phyloP scores from a whole-genome alignment of 1,140 invertebrate species.

The Geopemphigus sp. region DNA sequence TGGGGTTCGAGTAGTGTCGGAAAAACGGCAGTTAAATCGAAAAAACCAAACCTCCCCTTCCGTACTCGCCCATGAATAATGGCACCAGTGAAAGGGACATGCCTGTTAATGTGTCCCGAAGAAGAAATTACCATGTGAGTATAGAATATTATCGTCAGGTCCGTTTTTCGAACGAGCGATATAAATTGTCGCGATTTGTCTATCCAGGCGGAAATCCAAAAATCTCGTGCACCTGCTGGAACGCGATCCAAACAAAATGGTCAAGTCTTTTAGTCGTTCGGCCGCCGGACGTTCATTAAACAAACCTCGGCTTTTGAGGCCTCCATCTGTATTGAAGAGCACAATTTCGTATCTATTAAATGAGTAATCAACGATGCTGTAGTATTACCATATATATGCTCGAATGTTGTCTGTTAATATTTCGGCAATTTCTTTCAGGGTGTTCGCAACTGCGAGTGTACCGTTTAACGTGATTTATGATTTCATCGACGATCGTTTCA shows the following conservation, averaged over 20 bases:
- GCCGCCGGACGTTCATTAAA: constrained; percentile 37
- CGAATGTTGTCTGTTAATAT: neutral
- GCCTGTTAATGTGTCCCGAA: constrained; percentile 33
- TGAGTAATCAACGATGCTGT: constrained; percentile 10
- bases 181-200: too few relatives aligned
- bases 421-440: constrained; percentile 48
- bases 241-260: constrained; percentile 26
- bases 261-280: constrained; percentile 47
- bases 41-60: too few relatives aligned
- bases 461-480: constrained; percentile 62
- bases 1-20: too few relatives aligned
- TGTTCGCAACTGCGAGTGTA: constrained; percentile 28
- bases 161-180: too few relatives aligned
- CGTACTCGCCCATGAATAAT: neutral
- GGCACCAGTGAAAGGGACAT: constrained; percentile 11
- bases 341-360: constrained; percentile 43
- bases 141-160: too few relatives aligned
- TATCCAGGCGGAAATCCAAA: neutral
- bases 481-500: constrained; percentile 72
- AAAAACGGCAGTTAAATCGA: too few relatives aligned
- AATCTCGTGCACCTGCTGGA: constrained; percentile 22
- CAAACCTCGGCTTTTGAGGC: constrained; percentile 36
- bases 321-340: constrained; percentile 15
- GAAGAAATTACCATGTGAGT: constrained; percentile 20
- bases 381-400: too few relatives aligned